A percentile compares a stretch with the other conserved stretches of the same genome.
Conservation (phyloP, 1,140 invertebrate genomes). For the Leptopilina clavipes region DNA sequence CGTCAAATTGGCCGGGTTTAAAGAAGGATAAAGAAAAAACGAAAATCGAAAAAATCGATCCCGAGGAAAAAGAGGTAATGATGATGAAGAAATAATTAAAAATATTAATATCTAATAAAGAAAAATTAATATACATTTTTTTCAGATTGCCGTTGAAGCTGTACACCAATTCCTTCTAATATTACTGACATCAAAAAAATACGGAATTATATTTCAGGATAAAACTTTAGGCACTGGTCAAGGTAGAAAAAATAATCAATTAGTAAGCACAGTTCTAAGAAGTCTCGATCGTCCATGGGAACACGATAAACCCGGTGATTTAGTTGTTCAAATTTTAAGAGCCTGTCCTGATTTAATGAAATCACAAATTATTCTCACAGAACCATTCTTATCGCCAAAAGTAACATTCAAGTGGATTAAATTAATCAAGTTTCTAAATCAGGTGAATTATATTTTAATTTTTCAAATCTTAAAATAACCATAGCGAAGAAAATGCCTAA, state of each 20-base stretch:
- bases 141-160: slow-evolving; percentile 73
- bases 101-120: too few relatives aligned
- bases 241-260: slow-evolving; percentile 77
- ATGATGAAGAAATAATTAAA: too few relatives aligned
- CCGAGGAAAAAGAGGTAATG: slow-evolving; percentile 74
- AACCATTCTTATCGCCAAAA: slow-evolving; percentile 78
- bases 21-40: slow-evolving; percentile 55
- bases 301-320: slow-evolving; percentile 78
- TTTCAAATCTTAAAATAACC: too few relatives aligned
- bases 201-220: slow-evolving; percentile 82
- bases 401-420: slow-evolving; percentile 77
- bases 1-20: slow-evolving; percentile 71
- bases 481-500: too few relatives aligned
- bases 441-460: too few relatives aligned
- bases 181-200: slow-evolving; percentile 81
- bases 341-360: slow-evolving; percentile 84
- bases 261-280: slow-evolving; percentile 79
- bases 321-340: slow-evolving; percentile 80
- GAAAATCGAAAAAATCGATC: slow-evolving; percentile 62
- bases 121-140: slow-evolving; percentile 39
- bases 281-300: slow-evolving; percentile 80
- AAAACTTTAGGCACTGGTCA: slow-evolving; percentile 75
- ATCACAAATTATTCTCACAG: slow-evolving; percentile 77
- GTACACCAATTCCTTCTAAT: slow-evolving; percentile 81
- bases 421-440: slow-evolving; percentile 75